Base-by-base conservation (phyloP, 1,140 invertebrate species). In the Cyphomyrmex costatus region DNA sequence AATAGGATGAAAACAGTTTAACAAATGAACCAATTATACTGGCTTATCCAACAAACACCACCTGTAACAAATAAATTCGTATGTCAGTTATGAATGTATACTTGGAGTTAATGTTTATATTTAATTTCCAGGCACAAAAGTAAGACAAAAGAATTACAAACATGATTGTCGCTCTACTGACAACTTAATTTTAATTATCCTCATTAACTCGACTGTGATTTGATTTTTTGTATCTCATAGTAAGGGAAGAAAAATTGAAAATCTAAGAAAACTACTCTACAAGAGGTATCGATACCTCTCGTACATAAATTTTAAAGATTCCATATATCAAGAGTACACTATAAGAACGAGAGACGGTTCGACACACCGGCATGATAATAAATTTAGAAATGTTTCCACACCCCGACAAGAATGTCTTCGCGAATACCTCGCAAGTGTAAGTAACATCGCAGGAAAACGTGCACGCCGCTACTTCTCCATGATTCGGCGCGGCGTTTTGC, bases 371-470 rank as follows among this genome's bases (percentile, higher is more conserved):
- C 7, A 14, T 6, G 30, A 36, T 5, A 8, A 21, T 2, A 49
- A 3, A 14, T 53, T 16, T 12, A 16, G n/a, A 14, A 53, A 80
- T 30, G 30, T 70, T 30, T 8, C 49, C 33, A 42, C 30, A 8
- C 6, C 6, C 12, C 63, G 4, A 36, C 63, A 65, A 8, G 60
- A 78, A 46, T 12, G 6, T 65, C 6, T 14, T 51, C 12, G 24
- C 42, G 42, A 33, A 24, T 36, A 53, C 68, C n/a, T 53, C 14
- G 61, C 27, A 21, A 21, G 61, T 56, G n/a, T n/a, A 21, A 21
- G 61, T 56, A 14, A 24, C 63, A 79, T 80, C 24, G 49, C 33
- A 58, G 33, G 53, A 16, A 42, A 71, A 60, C 53, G 24, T 10
- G 24, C 49, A 42, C 51, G 51, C 79, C 46, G 63, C 77, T 70